These are phyloP conservation scores for Baryphthengus martii DNA, from an alignment of 2,113 vertebrate genomes.

Conservation along the genomic window DNA sequence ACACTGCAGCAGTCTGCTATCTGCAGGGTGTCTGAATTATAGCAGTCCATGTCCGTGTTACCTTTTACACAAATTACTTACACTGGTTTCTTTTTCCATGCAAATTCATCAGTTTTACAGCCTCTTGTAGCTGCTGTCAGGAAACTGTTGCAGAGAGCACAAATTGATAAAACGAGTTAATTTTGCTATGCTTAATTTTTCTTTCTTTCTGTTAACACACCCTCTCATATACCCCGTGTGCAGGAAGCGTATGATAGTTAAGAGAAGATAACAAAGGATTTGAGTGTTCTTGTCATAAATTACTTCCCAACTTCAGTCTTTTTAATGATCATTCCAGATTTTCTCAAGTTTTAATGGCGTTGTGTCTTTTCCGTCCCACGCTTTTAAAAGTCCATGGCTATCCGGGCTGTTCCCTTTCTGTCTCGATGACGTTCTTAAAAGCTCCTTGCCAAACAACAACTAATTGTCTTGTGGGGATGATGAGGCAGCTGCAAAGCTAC, in stretches of 20 bases:
- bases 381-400: constrained; percentile 63
- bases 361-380: constrained; percentile 38
- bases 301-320: constrained; percentile 70
- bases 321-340: constrained; percentile 71
- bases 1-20: constrained; percentile 75
- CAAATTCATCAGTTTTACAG: constrained; percentile 86
- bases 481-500: constrained; percentile 56
- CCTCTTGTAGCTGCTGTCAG: constrained; percentile 78
- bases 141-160: constrained; percentile 74
- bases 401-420: constrained; percentile 63
- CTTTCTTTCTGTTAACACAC: constrained; percentile 52
- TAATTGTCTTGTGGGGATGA: constrained; percentile 58
- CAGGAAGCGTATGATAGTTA: constrained; percentile 68
- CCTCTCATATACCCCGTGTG: constrained; percentile 32
- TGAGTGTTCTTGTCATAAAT: constrained; percentile 69
- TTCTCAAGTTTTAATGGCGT: constrained; percentile 57
- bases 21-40: constrained; percentile 84
- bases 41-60: constrained; percentile 77
- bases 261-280: constrained; percentile 69
- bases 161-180: constrained; percentile 82
- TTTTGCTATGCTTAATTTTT: constrained; percentile 74
- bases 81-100: constrained; percentile 84
- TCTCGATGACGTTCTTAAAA: constrained; percentile 56
- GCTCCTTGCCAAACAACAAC: constrained; percentile 65
- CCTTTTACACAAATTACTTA: constrained; percentile 89